Conservation (phyloP, 2,888 invertebrate genomes). For the Cantharis flavilabris region DNA sequence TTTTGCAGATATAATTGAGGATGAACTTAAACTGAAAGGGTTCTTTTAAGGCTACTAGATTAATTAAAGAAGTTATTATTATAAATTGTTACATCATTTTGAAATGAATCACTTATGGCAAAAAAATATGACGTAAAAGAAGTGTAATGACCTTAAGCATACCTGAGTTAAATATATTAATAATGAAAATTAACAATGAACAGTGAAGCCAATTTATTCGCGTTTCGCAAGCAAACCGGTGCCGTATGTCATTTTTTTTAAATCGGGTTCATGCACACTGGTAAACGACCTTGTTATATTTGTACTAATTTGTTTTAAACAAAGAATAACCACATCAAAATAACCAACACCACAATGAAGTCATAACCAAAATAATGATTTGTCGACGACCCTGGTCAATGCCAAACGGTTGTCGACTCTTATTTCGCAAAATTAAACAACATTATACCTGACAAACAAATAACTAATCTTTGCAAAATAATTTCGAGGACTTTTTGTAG, state of each 20-base stretch:
- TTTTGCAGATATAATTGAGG: not conserved
- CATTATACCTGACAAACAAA: slow-evolving; percentile 31
- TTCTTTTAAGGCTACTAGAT: not conserved
- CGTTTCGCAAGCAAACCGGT: slow-evolving; percentile 13
- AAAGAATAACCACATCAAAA: slow-evolving; percentile 36
- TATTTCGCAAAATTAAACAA: slow-evolving; percentile 48
- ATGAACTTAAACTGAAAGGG: not conserved
- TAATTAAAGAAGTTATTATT: not conserved
- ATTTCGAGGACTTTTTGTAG: slow-evolving; percentile 4
- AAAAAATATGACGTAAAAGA: slow-evolving; percentile 16
- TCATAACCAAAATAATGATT: slow-evolving; percentile 36
- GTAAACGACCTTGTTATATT: slow-evolving; percentile 22
- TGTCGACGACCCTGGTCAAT: slow-evolving; percentile 52
- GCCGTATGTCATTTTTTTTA: slow-evolving; percentile 12
- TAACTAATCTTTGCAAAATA: slow-evolving; percentile 12
- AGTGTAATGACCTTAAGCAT: slow-evolving; percentile 22
- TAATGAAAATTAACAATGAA: slow-evolving; percentile 20
- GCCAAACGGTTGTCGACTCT: slow-evolving; percentile 59
- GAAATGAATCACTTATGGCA: slow-evolving; percentile 16
- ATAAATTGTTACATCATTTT: slow-evolving; percentile 16
- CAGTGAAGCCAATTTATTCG: slow-evolving; percentile 14
- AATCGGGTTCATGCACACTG: slow-evolving; percentile 15
- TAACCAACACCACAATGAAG: slow-evolving; percentile 27
- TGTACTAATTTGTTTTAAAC: slow-evolving; percentile 24
- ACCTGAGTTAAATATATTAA: slow-evolving; percentile 23